A percentile compares a stretch with the other conserved stretches of the same genome.
These are phyloP conservation scores for Branchipolynoe longqiensis DNA, from an alignment of 2,888 invertebrate species.

Conservation along the genomic window DNA sequence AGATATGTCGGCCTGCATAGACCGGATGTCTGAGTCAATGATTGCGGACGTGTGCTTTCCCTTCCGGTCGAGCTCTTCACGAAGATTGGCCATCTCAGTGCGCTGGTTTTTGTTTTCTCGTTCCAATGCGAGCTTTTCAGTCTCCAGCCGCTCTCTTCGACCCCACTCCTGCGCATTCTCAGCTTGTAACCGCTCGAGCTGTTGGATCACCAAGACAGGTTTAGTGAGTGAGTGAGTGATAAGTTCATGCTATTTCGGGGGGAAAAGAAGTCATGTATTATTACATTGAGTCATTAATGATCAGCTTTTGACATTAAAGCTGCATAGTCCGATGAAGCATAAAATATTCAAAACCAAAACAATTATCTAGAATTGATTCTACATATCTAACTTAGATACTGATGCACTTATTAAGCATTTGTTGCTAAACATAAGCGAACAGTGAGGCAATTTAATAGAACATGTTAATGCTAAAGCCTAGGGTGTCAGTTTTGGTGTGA, in stretches of 20 bases:
- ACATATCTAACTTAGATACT: too few species aligned
- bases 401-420: too few species aligned
- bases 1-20: slow-evolving; percentile 80
- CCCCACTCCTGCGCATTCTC: slow-evolving; percentile 98
- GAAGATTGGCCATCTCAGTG: slow-evolving; percentile 87
- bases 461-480: too few species aligned
- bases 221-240: neutral
- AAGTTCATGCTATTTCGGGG: too few species aligned
- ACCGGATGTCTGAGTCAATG: slow-evolving; percentile 79
- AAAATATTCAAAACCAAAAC: too few species aligned
- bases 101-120: slow-evolving; percentile 93
- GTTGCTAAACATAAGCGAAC: too few species aligned
- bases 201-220: too few species aligned
- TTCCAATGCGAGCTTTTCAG: slow-evolving; percentile 92
- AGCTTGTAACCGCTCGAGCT: slow-evolving; percentile 92
- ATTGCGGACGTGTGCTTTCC: slow-evolving; percentile 76
- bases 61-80: slow-evolving; percentile 86
- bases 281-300: neutral
- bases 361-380: too few species aligned
- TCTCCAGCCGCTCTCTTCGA: slow-evolving; percentile 93
- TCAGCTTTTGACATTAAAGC: too few species aligned
- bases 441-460: too few species aligned
- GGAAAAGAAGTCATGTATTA: slow-evolving; percentile 12
- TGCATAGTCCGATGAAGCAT: too few species aligned
- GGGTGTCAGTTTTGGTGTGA: too few species aligned